These are phyloP conservation scores for Callocephalon fimbriatum DNA, from an alignment of 2,113 vertebrate genomes.

Conservation along the genomic window DNA sequence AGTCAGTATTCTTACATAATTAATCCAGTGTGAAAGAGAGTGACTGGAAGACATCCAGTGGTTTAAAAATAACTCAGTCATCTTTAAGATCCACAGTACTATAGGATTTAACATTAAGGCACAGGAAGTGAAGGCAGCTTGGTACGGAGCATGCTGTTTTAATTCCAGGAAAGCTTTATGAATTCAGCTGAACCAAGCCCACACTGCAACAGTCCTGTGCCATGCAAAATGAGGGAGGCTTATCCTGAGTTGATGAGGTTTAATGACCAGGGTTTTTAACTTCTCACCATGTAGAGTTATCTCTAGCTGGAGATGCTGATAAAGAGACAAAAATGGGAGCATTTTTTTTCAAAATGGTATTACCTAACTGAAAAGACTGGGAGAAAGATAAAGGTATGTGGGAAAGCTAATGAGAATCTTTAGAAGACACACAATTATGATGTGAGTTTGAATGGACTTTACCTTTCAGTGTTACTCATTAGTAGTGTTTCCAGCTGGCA, in stretches of 20 bases:
- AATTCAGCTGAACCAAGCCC: constrained; percentile 25
- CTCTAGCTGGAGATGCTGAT: background rate
- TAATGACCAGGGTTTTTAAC: background rate
- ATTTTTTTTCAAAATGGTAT: background rate
- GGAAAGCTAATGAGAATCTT: constrained; percentile 34
- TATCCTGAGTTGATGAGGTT: background rate
- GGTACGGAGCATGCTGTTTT: constrained; percentile 60
- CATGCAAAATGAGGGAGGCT: background rate
- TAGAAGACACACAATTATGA: constrained; percentile 6
- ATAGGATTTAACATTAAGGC: constrained; percentile 79
- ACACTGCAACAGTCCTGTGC: background rate
- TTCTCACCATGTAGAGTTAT: background rate
- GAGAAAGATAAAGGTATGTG: background rate
- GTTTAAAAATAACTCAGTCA: constrained; percentile 87
- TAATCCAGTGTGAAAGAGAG: constrained; percentile 85
- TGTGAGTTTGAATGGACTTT: constrained; percentile 65
- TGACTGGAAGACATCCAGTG: constrained; percentile 79
- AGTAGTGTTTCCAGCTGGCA: constrained; percentile 57
- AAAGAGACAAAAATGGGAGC: background rate
- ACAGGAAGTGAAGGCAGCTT: constrained; percentile 77
- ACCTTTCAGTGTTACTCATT: constrained; percentile 57
- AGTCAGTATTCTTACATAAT: constrained; percentile 87
- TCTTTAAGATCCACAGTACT: constrained; percentile 77
- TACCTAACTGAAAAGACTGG: background rate
- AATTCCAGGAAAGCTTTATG: constrained; percentile 56